Evolutionary conservation across 2,797 vertebrate species (phyloP), one percentile per base, ranked within the genome.

Genomic region (Sebastes trivittatus): DNA sequence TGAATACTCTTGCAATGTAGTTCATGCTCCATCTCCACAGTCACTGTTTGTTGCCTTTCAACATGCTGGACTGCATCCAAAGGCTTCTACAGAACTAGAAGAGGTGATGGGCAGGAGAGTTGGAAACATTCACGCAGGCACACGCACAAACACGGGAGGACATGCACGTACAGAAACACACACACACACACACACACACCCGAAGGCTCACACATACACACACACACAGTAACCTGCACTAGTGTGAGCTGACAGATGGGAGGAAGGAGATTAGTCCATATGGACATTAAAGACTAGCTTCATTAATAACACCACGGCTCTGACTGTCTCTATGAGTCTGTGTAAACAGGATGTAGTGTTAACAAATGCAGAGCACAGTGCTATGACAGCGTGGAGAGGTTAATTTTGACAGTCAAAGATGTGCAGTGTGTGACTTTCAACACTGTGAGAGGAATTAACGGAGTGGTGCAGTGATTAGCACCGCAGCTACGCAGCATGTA

Each of bases 171-270:
- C n/a, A 65, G 60, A 75, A 13, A 13, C 11, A 38, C 52, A 74
- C 49, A 72, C 18, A 62, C 64, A 62, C 64, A 64, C n/a, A 70
- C 27, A 72, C 18, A 62, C 64, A 71, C 38, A 71, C 38, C 61
- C 66, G 14, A 34, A n/a, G 59, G 59, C 59, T 34, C 68, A 46
- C 58, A 67, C 58, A 71, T 20, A 64, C n/a, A 74, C 63, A 18
- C 16, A 18, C 16, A 18, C 46, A 49, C 7, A 75, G 20, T 60
- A 75, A 63, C 77, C 78, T 76, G 81, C 75, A 78, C 64, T 56
- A 69, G 80, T 73, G 72, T 80, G 80, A 68, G 78, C 68, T 85
- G 88, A 94, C 93, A 94, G 92, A 95, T 94, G 93, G 93, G 88
- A 88, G 83, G 85, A 89, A 78, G 77, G 88, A 85, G 86, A 92